These are phyloP conservation scores for Numenius arquata DNA, from an alignment of 2,113 vertebrate species.

Conservation along the genomic window DNA sequence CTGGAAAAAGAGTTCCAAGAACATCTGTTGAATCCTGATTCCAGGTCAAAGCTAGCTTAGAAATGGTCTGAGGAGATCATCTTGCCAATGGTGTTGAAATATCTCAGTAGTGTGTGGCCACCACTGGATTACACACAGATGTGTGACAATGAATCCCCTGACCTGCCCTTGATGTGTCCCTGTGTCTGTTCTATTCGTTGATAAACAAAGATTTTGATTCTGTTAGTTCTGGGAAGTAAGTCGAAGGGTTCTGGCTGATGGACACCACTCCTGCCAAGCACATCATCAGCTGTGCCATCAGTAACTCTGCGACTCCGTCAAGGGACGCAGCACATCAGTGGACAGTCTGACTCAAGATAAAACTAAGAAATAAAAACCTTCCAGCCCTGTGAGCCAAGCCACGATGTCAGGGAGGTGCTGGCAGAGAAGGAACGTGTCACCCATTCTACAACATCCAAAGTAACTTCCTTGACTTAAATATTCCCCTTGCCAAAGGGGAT, in stretches of 20 bases:
- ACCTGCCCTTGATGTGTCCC: not conserved
- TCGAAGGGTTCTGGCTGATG: not conserved
- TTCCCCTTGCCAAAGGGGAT: not conserved
- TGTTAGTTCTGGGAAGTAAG: not conserved
- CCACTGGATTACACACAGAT: not conserved
- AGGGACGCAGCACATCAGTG: not conserved
- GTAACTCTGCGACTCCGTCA: not conserved
- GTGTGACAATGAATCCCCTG: not conserved
- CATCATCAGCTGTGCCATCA: not conserved
- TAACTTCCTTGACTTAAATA: not conserved
- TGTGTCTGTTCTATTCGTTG: not conserved
- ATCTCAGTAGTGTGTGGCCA: not conserved
- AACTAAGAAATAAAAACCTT: not conserved
- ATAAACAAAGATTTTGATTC: not conserved
- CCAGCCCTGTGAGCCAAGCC: not conserved
- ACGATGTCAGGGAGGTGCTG: not conserved
- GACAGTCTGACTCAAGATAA: not conserved
- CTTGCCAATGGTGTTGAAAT: not conserved
- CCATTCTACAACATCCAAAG: not conserved
- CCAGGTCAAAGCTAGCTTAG: not conserved
- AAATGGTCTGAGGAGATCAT: not conserved
- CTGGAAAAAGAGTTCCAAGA: not conserved
- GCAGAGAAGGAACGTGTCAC: not conserved
- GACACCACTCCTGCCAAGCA: not conserved
- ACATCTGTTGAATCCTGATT: not conserved